Evolutionary conservation across 2,113 vertebrate genomes (phyloP).

Genomic region (Motacilla alba): DNA sequence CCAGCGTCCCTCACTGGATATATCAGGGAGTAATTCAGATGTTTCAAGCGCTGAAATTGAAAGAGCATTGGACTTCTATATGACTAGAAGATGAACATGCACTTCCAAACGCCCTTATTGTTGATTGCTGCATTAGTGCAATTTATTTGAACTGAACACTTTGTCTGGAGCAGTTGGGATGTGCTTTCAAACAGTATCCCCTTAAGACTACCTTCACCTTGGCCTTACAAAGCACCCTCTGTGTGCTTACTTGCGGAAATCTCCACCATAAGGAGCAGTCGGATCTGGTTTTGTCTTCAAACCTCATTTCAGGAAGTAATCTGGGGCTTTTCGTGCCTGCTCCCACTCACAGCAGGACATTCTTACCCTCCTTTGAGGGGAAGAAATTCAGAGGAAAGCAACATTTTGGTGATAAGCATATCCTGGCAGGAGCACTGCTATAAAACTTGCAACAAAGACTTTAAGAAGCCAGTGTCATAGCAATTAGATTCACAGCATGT

Average conservation of each 20-base stretch:
- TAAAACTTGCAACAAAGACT: neutral
- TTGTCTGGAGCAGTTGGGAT: neutral
- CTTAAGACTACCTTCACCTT: neutral
- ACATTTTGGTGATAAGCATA: neutral
- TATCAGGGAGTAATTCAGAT: neutral
- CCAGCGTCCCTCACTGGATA: neutral
- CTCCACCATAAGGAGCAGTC: neutral
- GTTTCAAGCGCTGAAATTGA: neutral
- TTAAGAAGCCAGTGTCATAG: neutral
- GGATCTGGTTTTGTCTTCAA: neutral
- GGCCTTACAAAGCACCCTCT: neutral
- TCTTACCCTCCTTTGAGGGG: neutral
- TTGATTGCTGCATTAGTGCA: neutral
- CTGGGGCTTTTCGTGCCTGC: neutral
- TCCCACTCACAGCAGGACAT: neutral
- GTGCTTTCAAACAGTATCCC: neutral
- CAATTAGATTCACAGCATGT: neutral
- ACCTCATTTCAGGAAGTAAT: slow-evolving; percentile 18
- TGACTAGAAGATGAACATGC: neutral
- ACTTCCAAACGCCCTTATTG: neutral
- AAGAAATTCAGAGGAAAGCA: slow-evolving; percentile 16
- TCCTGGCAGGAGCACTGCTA: neutral
- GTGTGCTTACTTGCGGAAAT: neutral
- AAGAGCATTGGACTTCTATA: neutral
- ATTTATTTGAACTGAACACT: neutral